Evolutionary conservation across 2,888 invertebrate species (phyloP).

Genomic region (Synergus japonicus): DNA sequence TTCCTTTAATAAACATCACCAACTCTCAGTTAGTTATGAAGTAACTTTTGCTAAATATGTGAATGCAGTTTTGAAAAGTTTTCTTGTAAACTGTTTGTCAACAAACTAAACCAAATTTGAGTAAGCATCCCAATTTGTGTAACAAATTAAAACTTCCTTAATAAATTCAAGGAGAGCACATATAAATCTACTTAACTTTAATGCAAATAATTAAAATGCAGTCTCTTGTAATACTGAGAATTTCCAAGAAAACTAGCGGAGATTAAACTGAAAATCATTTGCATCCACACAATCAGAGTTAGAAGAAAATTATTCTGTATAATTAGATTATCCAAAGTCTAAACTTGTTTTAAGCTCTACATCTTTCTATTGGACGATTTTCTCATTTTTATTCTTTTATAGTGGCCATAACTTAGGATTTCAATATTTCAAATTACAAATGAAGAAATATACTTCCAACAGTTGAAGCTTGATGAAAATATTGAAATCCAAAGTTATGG

Average conservation of each 20-base stretch:
- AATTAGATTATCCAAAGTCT: background rate
- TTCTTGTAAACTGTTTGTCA: background rate
- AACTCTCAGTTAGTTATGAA: background rate
- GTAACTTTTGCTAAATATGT: background rate
- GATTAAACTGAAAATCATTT: constrained; percentile 23
- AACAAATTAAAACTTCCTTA: constrained; percentile 25
- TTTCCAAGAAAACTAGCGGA: background rate
- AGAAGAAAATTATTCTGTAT: background rate
- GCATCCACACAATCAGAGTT: constrained; percentile 14
- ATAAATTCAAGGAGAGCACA: constrained; percentile 1
- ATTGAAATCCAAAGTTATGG: constrained; percentile 4
- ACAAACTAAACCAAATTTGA: background rate
- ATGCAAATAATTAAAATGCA: constrained; percentile 17
- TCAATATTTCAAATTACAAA: background rate
- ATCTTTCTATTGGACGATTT: no score
- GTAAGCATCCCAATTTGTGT: constrained; percentile 7
- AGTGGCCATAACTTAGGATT: background rate
- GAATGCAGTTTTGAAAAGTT: background rate
- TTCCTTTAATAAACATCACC: background rate
- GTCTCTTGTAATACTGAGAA: constrained; percentile 1
- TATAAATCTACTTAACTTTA: constrained; percentile 32
- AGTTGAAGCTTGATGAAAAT: background rate
- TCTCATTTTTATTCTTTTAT: background rate
- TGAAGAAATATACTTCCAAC: background rate
- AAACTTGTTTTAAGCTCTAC: background rate